Evolutionary conservation across 2,113 vertebrate species (phyloP), one percentile per base, ranked within the genome.

Genomic region (Trochalopteron elliotii): DNA sequence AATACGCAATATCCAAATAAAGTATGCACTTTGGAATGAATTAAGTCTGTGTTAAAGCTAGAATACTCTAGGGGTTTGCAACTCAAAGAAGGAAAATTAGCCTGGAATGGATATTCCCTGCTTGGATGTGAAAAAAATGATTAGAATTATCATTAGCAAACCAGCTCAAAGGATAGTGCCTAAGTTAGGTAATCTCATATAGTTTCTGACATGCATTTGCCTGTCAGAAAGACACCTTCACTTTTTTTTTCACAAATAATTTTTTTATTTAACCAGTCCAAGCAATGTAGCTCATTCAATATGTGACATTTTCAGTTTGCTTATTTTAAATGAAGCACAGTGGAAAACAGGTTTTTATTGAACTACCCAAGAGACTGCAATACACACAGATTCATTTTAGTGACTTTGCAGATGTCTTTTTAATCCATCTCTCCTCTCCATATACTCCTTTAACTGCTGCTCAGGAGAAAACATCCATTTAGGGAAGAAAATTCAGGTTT

Each of bases 211-310:
- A 69, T 37, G 27, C 67, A 50, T 44, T 95, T 39, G 23, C 25
- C 17, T 85, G 18, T 78, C 83, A 94, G 78, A 92, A 96, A 90
- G 23, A 94, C 85, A 91, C 44, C 35, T 87, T 76, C 47, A 19
- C 12, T 64, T 93, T 93, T 97, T 97, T 97, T 97, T 87, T 12
- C 37, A 39, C 37, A 39, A 39, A 39, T 39, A 39, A 39, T 39
- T 97, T 97, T 97, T 97, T 87, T 12, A 70, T 81, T 97, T 92
- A 91, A 92, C 92, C 78, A 95, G 69, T 91, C 52, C 47, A 94
- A 93, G 60, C 14, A 95, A 53, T 8, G 23, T 33, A 89, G 15
- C 28, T 85, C 23, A 49, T 87, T 68, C 70, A 87, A 52, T 83
- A 80, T 27, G 13, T 80, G 86, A 37, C 60, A 69, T 50, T 25